Conservation (phyloP, 2,113 vertebrate genomes). For the Aegotheles bennettii region DNA sequence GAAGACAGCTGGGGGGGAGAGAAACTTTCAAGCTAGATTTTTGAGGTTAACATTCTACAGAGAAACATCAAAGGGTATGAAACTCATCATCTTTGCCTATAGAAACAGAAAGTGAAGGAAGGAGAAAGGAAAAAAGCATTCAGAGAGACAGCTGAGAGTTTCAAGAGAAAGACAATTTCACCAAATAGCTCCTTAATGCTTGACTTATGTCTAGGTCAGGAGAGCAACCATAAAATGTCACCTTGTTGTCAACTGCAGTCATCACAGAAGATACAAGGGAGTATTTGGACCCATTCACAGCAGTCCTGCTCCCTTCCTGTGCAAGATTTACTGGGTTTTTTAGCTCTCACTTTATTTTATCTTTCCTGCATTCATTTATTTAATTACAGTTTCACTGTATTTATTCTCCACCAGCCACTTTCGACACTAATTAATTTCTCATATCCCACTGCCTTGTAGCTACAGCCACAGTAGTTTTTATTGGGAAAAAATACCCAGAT, state of each 20-base stretch:
- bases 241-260: slow-evolving; percentile 3
- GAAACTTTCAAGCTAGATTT: not conserved
- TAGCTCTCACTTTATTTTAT: not conserved
- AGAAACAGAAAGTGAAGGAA: slow-evolving; percentile 12
- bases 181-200: slow-evolving; percentile 16
- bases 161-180: not conserved
- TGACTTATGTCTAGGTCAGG: slow-evolving; percentile 31
- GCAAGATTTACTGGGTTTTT: not conserved
- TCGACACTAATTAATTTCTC: not conserved
- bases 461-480: not conserved
- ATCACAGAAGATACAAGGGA: not conserved
- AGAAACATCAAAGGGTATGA: not conserved
- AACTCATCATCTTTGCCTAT: not conserved
- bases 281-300: not conserved
- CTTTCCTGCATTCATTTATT: not conserved
- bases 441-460: not conserved
- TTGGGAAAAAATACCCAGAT: not conserved
- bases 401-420: not conserved
- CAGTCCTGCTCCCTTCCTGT: not conserved
- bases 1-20: not conserved
- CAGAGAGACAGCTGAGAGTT: not conserved
- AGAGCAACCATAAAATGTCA: slow-evolving; percentile 29
- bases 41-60: slow-evolving; percentile 14
- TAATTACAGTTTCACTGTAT: not conserved
- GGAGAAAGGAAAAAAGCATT: not conserved